Base-by-base conservation (phyloP, 2,888 invertebrate species). In the Mactromeris polynyma region DNA sequence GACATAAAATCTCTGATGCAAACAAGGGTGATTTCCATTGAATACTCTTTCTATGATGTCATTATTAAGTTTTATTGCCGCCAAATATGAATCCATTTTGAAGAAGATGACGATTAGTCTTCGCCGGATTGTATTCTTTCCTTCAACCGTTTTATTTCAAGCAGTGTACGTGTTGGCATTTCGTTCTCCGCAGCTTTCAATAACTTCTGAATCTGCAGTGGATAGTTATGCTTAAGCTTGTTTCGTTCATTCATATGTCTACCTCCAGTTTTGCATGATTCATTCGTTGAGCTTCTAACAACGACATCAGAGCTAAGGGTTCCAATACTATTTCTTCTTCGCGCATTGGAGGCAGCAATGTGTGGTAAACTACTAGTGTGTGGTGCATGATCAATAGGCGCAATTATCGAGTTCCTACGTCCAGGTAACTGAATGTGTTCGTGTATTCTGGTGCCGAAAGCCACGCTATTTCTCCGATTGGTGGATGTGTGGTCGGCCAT, bases 171-270 rank as follows among this genome's bases (percentile, higher is more conserved):
- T 40, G 79, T 79, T 2, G 79, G 40, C 40, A 79, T 40, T 3
- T 40, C 42, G 19, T 79, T 79, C 79, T 79, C 79, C n/a, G 26
- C 26, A 11, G 21, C 11, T 21, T 79, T 40, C 14, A 79, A 40
- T n/a, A 79, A 26, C 14, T 46, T 79, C 42, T 40, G 42, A 40
- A 79, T 79, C 19, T 40, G 79, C 4, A 26, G 40, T 21, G 79
- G 79, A 19, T 79, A 79, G 42, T 79, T 40, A 21, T 79, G 79
- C 36, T 79, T 79, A n/a, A 36, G n/a, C n/a, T 38, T 40, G n/a
- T 11, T 9, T 2, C 79, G 31, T 26, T 46, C 42, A 1, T 40
- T 21, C 4, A 42, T 26, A 40, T 79, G 40, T 40, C 42, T 40
- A 0, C 42, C 79, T 19, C 79, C 79, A 9, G n/a, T 19, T 79